Percentiles rank a stretch among this genome's conserved stretches.
phyloP scores from a whole-genome alignment of 2,888 invertebrate genomes.

The Brachyptera putata region DNA sequence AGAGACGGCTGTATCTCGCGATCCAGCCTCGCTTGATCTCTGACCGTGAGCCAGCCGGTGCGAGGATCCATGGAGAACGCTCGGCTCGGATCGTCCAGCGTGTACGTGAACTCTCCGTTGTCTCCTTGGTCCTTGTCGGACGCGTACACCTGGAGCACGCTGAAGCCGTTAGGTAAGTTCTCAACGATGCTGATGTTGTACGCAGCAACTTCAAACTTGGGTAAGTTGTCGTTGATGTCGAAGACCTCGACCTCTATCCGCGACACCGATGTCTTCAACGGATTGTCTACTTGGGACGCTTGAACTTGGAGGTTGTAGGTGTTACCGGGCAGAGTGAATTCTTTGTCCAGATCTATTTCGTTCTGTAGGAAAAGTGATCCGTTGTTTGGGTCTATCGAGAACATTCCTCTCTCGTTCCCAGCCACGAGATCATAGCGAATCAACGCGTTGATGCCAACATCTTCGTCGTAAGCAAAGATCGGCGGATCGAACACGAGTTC shows the following conservation, averaged over 20 bases:
- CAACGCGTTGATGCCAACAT: conserved; percentile 66
- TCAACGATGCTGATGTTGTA: conserved; percentile 91
- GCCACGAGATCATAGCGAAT: conserved; percentile 74
- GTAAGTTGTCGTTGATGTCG: conserved; percentile 79
- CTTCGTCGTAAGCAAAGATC: conserved; percentile 76
- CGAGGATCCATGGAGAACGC: conserved; percentile 76
- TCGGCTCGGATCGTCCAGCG: conserved; percentile 65
- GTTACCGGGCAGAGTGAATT: conserved; percentile 66
- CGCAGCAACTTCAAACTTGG: conserved; percentile 82
- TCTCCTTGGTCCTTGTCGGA: conserved; percentile 79
- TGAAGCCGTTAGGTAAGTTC: conserved; percentile 79
- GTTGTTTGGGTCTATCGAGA: conserved; percentile 68
- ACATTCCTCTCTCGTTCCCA: conserved; percentile 73
- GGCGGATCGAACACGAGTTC: conserved; percentile 65
- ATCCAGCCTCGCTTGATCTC: conserved; percentile 68
- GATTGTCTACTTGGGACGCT: conserved; percentile 62
- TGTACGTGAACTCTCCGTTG: conserved; percentile 78
- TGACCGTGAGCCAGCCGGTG: conserved; percentile 82
- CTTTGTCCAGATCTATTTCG: conserved; percentile 79
- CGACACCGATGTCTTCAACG: conserved; percentile 68
- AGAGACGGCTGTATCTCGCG: conserved; percentile 70
- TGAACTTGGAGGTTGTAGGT: conserved; percentile 66
- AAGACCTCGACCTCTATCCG: conserved; percentile 67
- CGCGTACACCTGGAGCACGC: conserved; percentile 68
- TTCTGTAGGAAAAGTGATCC: conserved; percentile 72